Evolutionary conservation across 2,797 vertebrate species (phyloP).

Genomic region (Podarcis siculus): DNA sequence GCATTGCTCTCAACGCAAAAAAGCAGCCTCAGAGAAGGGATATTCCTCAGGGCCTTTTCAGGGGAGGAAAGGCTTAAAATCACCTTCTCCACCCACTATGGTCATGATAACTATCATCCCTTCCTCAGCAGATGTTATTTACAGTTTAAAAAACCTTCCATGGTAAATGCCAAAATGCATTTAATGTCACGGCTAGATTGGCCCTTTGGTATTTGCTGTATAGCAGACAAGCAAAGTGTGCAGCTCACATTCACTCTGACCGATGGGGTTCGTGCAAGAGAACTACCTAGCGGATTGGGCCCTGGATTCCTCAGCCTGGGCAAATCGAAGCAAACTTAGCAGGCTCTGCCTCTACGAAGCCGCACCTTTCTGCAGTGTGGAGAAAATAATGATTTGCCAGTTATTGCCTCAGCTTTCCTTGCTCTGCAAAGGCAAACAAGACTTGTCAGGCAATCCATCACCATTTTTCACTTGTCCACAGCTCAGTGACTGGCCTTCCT

Average conservation of each 20-base stretch:
- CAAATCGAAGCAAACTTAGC: constrained; percentile 17
- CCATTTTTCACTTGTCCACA: constrained; percentile 19
- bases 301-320: constrained; percentile 13
- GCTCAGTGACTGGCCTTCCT: constrained; percentile 24
- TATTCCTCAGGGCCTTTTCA: neutral
- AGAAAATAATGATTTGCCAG: constrained; percentile 54
- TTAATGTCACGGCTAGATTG: neutral
- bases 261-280: neutral
- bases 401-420: constrained; percentile 34
- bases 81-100: neutral
- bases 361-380: neutral
- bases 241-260: neutral
- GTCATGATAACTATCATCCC: neutral
- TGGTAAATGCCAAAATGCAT: neutral
- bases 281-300: neutral
- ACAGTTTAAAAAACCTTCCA: neutral
- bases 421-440: constrained; percentile 44
- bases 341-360: constrained; percentile 16
- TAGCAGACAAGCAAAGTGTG: neutral
- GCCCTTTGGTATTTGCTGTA: neutral
- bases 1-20: neutral
- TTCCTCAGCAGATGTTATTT: neutral
- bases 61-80: neutral
- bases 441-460: constrained; percentile 54
- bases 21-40: neutral